Evolutionary conservation across 2,113 vertebrate genomes (phyloP).

Genomic region (Phylloscopus trochilus): DNA sequence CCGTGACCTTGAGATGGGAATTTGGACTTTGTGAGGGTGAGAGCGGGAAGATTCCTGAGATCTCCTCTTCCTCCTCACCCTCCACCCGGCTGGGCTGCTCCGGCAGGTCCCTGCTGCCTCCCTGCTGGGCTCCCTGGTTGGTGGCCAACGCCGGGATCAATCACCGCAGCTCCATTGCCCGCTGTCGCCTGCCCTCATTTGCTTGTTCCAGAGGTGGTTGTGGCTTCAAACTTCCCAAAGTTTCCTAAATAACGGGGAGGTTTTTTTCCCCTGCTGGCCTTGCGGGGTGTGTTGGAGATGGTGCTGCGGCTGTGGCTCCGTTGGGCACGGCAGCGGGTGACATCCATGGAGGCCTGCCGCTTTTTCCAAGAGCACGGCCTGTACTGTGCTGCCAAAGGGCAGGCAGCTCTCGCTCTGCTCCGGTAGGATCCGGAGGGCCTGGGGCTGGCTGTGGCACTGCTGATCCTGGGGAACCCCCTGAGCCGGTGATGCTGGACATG

Average conservation of each 20-base stretch:
- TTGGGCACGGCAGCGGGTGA: rapidly evolving
- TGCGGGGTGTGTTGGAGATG: rapidly evolving
- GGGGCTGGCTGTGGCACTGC: no score
- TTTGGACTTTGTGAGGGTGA: conserved; percentile 45
- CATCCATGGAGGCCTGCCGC: background rate
- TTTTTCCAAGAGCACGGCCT: rapidly evolving
- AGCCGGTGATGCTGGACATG: background rate
- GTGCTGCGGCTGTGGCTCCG: background rate
- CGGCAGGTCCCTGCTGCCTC: background rate
- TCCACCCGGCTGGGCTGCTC: background rate
- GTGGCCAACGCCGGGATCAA: rapidly evolving
- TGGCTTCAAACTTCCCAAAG: background rate
- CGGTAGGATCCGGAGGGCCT: background rate
- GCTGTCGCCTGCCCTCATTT: background rate
- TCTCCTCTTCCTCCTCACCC: background rate
- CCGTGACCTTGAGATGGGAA: conserved; percentile 54
- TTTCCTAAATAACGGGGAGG: background rate
- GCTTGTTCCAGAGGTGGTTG: background rate
- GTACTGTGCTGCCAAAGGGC: background rate
- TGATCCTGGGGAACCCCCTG: background rate
- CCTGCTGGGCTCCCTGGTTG: background rate
- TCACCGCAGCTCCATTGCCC: background rate
- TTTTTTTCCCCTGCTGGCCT: background rate
- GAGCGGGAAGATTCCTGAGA: background rate
- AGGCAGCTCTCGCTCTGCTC: background rate